These are phyloP conservation scores for Bovichtus diacanthus DNA, from an alignment of 2,797 vertebrate genomes.

Conservation along the genomic window DNA sequence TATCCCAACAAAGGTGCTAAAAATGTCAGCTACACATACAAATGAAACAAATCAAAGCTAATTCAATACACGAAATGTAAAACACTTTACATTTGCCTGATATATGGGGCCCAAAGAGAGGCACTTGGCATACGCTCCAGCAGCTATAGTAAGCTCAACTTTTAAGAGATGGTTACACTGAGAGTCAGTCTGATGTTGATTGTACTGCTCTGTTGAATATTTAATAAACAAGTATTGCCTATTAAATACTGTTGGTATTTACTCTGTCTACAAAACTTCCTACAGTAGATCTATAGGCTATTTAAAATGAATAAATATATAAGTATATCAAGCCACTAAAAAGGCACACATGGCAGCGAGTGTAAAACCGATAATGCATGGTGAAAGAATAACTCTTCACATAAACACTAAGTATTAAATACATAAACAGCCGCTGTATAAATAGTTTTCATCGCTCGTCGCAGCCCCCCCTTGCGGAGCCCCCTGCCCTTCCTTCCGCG, in stretches of 20 bases:
- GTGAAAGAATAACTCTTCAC: not conserved
- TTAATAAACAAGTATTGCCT: not conserved
- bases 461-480: conserved; percentile 32
- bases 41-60: not conserved
- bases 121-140: not conserved
- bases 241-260: too few species aligned
- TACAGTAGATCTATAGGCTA: too few species aligned
- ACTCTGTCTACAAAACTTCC: too few species aligned
- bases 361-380: not conserved
- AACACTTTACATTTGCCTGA: not conserved
- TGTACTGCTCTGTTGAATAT: not conserved
- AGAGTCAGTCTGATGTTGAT: not conserved
- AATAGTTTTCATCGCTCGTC: conserved; percentile 19
- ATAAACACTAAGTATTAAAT: not conserved
- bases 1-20: not conserved
- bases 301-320: not conserved
- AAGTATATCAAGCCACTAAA: not conserved
- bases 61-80: not conserved
- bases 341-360: not conserved
- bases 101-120: not conserved
- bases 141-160: not conserved
- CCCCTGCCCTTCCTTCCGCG: conserved; percentile 41
- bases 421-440: conserved; percentile 5
- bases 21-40: not conserved
- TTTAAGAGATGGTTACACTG: conserved; percentile 11